Conservation (phyloP, 2,797 vertebrate species). For the Peromyscus nudipes region DNA sequence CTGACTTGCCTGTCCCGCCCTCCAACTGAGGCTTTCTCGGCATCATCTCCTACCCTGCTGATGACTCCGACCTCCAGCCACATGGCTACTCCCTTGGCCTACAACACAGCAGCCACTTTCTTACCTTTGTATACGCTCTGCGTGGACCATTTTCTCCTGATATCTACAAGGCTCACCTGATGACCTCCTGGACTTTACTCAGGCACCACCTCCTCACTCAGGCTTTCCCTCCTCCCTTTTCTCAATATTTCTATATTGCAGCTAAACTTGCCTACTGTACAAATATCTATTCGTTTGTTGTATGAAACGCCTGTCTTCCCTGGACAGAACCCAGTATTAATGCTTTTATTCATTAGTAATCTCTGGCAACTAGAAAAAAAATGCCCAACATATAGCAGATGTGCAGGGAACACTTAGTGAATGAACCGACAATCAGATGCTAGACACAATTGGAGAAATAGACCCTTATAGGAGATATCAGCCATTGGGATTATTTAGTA, state of each 20-base stretch:
- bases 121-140: neutral
- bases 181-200: neutral
- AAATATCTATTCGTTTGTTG: neutral
- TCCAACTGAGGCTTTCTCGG: fast-evolving
- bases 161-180: neutral
- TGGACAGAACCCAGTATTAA: neutral
- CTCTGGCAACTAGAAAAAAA: neutral
- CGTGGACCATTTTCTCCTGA: too few species aligned
- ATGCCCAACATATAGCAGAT: neutral
- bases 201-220: neutral
- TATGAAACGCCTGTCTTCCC: neutral
- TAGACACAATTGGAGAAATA: neutral
- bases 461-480: neutral
- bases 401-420: neutral
- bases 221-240: neutral
- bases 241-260: neutral
- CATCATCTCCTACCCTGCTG: neutral
- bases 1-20: too few species aligned
- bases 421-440: neutral
- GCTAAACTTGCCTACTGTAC: too few species aligned
- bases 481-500: neutral
- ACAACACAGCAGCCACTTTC: neutral
- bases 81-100: neutral
- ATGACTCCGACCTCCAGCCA: neutral
- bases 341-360: neutral